Evolutionary conservation across 2,888 invertebrate species (phyloP), one percentile per base, ranked within the genome.

Genomic region (Hirtodrosophila duncani): DNA sequence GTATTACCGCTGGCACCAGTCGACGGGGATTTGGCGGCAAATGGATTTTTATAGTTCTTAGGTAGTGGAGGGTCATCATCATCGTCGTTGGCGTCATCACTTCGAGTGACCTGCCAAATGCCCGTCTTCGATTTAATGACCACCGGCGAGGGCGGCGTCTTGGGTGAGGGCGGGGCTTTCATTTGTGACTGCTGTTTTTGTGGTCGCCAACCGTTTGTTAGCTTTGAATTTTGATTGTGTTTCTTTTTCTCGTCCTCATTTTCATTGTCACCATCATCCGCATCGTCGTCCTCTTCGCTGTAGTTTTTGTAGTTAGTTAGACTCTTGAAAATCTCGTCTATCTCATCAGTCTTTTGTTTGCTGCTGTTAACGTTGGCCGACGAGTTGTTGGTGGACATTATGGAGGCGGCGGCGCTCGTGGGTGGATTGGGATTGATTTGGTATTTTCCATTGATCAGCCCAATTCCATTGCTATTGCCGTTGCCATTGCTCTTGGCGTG

Each of bases 61-160:
- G 49, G 8, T 2, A 37, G 68, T 11, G 56, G 13, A 5, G 14
- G 30, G 3, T 61, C 61, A 1, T 48, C 44, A 3, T 59, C 36
- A n/a, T 53, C 63, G 3, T 53, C 46, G 0, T 70, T 43, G 3
- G 57, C 37, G 0, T 62, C 65, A 45, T 69, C 61, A 52, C 14
- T 78, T 50, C 46, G 75, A 2, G 87, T 87, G 1, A 87, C 83
- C 55, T 87, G 83, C 81, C 87, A 87, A 23, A 85, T 65, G 11
- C 86, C 85, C 29, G 84, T 82, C 58, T 87, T 87, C 3, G 85
- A 84, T 72, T 87, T 86, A 9, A 86, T 82, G 1, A 84, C 82
- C 3, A 84, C 82, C 34, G 87, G 85, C 34, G 86, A 85, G 13
- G 86, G 85, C 16, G 86, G 84, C 30, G 84, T 85, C 50, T 59